phyloP scores from a whole-genome alignment of 2,113 vertebrate species.

The Platysteira castanea region DNA sequence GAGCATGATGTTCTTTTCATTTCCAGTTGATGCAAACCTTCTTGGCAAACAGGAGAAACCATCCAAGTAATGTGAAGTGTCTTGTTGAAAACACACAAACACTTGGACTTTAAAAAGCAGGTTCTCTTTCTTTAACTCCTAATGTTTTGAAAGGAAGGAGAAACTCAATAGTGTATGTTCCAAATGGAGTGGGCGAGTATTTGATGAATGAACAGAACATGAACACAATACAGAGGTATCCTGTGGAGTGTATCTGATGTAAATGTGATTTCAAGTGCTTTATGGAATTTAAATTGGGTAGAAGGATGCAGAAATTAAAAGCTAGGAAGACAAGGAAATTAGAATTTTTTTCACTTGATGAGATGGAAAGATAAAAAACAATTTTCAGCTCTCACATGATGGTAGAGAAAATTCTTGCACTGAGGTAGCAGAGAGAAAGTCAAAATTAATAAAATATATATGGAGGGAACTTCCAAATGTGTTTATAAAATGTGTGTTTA shows the following conservation, averaged over 20 bases:
- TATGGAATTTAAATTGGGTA: background rate
- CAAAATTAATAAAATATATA: background rate
- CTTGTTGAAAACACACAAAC: background rate
- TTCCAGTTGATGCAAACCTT: background rate
- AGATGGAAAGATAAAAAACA: background rate
- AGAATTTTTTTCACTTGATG: background rate
- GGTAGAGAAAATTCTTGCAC: background rate
- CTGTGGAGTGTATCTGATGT: background rate
- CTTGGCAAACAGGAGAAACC: background rate
- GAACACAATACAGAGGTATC: background rate
- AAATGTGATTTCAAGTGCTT: background rate
- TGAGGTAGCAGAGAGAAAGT: background rate
- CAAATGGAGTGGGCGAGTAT: background rate
- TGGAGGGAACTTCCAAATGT: background rate
- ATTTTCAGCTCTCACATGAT: background rate
- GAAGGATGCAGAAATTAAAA: background rate
- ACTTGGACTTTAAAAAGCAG: background rate
- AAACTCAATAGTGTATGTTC: background rate
- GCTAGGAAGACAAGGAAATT: background rate
- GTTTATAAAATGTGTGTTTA: background rate
- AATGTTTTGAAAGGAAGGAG: background rate
- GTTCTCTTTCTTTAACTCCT: background rate
- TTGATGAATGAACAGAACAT: constrained; percentile 1
- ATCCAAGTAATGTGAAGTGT: background rate
- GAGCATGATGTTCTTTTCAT: background rate